Conservation (phyloP, 2,113 vertebrate species). For the Xiphorhynchus elegans region DNA sequence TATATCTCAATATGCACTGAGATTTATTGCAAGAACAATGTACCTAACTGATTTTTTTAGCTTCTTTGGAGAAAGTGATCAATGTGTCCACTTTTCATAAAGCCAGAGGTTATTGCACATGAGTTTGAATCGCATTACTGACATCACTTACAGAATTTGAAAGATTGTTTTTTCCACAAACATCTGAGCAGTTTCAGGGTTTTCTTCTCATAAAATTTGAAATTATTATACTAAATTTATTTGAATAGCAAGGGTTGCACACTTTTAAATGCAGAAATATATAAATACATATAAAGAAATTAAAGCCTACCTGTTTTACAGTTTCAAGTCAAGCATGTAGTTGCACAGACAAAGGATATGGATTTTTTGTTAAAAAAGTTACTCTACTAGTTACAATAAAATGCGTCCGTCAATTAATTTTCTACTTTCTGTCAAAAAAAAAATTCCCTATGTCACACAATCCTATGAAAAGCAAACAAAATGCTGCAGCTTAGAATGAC, state of each 20-base stretch:
- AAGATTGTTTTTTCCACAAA: not conserved
- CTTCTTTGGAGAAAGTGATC: not conserved
- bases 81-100: not conserved
- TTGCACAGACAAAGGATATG: not conserved
- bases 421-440: not conserved
- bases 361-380: not conserved
- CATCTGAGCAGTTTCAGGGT: not conserved
- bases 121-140: not conserved
- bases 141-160: not conserved
- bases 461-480: not conserved
- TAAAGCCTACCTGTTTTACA: not conserved
- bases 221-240: not conserved
- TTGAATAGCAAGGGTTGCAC: not conserved
- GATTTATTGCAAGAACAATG: not conserved
- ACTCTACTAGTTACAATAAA: accelerated
- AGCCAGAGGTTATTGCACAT: not conserved
- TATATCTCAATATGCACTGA: not conserved
- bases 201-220: not conserved
- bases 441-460: not conserved
- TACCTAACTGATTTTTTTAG: not conserved
- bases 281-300: not conserved
- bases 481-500: not conserved
- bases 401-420: not conserved
- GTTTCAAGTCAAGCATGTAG: not conserved
- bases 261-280: not conserved